phyloP scores from a whole-genome alignment of 2,113 vertebrate species.

The Picathartes gymnocephalus region DNA sequence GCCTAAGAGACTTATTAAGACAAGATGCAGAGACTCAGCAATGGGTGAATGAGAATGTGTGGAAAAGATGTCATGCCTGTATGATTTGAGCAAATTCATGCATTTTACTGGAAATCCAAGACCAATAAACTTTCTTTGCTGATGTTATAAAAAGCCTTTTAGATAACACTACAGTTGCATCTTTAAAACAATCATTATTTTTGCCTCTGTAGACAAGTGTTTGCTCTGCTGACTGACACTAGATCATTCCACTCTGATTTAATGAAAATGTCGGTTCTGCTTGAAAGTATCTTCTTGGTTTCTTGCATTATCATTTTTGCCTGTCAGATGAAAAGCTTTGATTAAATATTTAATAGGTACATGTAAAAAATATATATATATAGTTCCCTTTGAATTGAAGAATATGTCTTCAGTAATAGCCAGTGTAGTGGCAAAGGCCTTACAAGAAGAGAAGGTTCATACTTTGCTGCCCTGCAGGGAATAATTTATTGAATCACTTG shows the following conservation, averaged over 20 bases:
- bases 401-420: neutral
- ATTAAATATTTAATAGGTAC: neutral
- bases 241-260: neutral
- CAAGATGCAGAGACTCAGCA: neutral
- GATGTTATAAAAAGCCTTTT: neutral
- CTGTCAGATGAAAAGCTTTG: neutral
- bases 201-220: neutral
- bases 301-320: neutral
- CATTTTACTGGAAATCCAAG: neutral
- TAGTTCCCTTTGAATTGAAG: neutral
- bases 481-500: neutral
- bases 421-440: neutral
- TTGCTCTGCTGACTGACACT: neutral
- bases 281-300: neutral
- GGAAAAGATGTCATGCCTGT: neutral
- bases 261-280: neutral
- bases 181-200: neutral
- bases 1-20: neutral
- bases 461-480: neutral
- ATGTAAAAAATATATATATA: neutral
- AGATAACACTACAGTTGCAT: neutral
- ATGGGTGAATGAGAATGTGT: neutral
- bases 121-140: neutral
- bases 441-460: neutral
- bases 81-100: neutral